Base-by-base conservation (phyloP, 92 coral and sea anemone genomes). In the Porites lobata region DNA sequence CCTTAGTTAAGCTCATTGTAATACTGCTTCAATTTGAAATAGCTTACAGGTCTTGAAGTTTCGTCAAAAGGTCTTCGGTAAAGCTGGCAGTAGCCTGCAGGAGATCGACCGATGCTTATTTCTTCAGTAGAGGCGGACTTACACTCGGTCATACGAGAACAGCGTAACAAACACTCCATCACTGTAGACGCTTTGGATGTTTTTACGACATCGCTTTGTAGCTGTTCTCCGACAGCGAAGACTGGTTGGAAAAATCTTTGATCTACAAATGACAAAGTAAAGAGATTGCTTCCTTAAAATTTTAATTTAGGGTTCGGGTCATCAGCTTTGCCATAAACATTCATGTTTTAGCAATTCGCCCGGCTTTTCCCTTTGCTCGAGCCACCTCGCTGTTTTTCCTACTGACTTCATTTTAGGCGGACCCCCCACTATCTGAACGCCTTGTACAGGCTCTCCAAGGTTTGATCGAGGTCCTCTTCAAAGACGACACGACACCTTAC, bases 151-250 rank as follows among this genome's bases (percentile, higher is more conserved):
- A 65, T 18, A 14, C 69, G 24, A 9, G 69, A 65, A n/a, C 69
- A 65, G 69, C 69, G 69, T 18, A 65, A 65, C 69, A 65, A 18
- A 65, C 69, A 65, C 24, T 65, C 69, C 69, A 65, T 65, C 69
- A 65, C 69, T 8, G 26, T 65, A 65, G 21, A 65, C 10, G 69
- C 29, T 21, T 22, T 8, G 69, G 21, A 65, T 65, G 69, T 26
- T 8, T 22, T 21, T n/a, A 65, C 11, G 21, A 65, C 6, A 8
- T 65, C 26, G 9, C 3, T 26, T 65, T 65, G 22, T 14, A 1
- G 24, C 21, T 65, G 11, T n/a, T 18, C 21, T 65, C 21, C 24
- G 7, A 26, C 10, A 21, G 9, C 7, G 66, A 62, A 62, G 66
- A 62, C 66, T 9, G 19, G 66, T 4, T 62, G 66, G 66, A 62